Evolutionary conservation across 2,797 vertebrate genomes (phyloP).

Genomic region (Amblyopsis hoosieri): DNA sequence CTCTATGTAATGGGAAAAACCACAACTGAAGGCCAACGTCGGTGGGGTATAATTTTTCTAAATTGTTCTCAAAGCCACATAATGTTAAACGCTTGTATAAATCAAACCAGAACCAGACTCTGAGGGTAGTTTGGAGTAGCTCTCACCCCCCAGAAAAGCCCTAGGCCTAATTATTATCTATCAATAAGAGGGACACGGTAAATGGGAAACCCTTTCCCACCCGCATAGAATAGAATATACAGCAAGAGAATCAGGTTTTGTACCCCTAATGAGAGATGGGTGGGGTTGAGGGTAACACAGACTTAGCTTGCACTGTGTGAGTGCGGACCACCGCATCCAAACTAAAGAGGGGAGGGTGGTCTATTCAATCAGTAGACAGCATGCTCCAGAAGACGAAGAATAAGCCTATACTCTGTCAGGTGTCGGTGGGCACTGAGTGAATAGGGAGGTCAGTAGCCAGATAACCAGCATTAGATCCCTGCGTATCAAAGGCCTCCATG

Average conservation of each 20-base stretch:
- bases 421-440: slow-evolving; percentile 59
- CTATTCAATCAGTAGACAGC: slow-evolving; percentile 63
- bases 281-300: slow-evolving; percentile 52
- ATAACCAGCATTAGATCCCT: slow-evolving; percentile 55
- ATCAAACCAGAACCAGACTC: slow-evolving; percentile 72
- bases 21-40: slow-evolving; percentile 75
- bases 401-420: slow-evolving; percentile 58
- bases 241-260: slow-evolving; percentile 54
- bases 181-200: slow-evolving; percentile 36
- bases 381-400: slow-evolving; percentile 51
- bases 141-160: slow-evolving; percentile 12
- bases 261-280: slow-evolving; percentile 58
- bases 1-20: slow-evolving; percentile 67
- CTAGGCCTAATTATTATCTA: slow-evolving; percentile 71
- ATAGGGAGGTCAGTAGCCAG: slow-evolving; percentile 53
- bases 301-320: slow-evolving; percentile 55
- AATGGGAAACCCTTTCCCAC: slow-evolving; percentile 61
- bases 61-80: slow-evolving; percentile 77
- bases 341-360: slow-evolving; percentile 77
- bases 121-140: slow-evolving; percentile 57
- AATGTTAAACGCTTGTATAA: slow-evolving; percentile 77
- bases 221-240: slow-evolving; percentile 48
- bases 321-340: slow-evolving; percentile 67
- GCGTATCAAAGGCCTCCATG: slow-evolving; percentile 61
- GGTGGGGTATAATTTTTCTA: slow-evolving; percentile 77